Base-by-base conservation (phyloP, 2,888 invertebrate genomes). In the Noctua janthina region DNA sequence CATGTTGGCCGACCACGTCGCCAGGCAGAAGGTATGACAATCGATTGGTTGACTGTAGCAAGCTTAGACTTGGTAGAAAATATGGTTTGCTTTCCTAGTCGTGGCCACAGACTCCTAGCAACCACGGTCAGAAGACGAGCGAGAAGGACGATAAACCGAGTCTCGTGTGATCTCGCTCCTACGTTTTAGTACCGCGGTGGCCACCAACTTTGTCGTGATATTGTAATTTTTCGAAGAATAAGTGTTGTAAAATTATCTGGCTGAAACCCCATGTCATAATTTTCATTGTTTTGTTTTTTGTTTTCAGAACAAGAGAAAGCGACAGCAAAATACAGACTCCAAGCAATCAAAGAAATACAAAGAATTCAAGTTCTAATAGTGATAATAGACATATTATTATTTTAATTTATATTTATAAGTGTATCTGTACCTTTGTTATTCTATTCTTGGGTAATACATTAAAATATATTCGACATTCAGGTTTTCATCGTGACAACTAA, bases 1-100 rank as follows among this genome's bases (percentile, higher is more conserved):
- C 94, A 99, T 99, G 99, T 98, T 99, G 92, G 99, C 99, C 8
- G 99, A 99, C 95, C 99, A 99, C 94, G 99, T 99, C 67, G 99
- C 99, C 29, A 98, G 99, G 89, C 99, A 99, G 94, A 99, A 99
- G 98, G 99, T 99, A 92, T 86, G 68, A 13, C 7, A 0, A 20
- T 13, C 49, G 4, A 35, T 23, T 4, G 8, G 15, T 35, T 59
- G 11, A 51, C 17, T 49, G 17, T 23, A 51, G 1, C n/a, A 17
- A 51, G 2, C 17, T 39, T 35, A 11, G n/a, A n/a, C 17, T n/a
- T 51, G 10, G 13, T 51, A 51, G 23, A 54, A 20, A 35, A 59
- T 2, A 59, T 46, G 7, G 46, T 35, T 49, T 35, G 23, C 1
- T 59, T 59, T 49, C 11, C 8, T 10, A 64, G 35, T 20, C 4